Conservation (phyloP, 1,140 invertebrate species). For the Megalopta genalis region DNA sequence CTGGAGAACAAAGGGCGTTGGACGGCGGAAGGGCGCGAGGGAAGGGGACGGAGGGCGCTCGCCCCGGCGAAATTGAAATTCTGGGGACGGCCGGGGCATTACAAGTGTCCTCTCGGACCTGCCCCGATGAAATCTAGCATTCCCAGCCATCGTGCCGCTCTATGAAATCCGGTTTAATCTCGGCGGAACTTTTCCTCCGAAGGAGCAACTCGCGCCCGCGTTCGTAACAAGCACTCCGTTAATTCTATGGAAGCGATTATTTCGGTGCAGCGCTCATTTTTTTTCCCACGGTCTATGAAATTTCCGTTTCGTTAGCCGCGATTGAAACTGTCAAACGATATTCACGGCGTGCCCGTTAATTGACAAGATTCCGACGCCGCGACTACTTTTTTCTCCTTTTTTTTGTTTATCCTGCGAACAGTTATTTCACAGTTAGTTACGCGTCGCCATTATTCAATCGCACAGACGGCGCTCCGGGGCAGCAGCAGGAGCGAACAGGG, state of each 20-base stretch:
- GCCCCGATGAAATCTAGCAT: background rate
- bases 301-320: background rate
- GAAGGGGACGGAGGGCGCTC: background rate
- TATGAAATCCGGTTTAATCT: background rate
- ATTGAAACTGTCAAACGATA: background rate
- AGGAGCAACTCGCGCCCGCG: too few species aligned
- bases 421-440: background rate
- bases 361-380: background rate
- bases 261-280: background rate
- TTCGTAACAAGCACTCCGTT: background rate
- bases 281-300: background rate
- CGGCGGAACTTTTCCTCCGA: background rate
- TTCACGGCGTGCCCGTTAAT: background rate
- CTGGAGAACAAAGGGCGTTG: background rate
- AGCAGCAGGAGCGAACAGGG: background rate
- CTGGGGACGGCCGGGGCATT: constrained; percentile 5
- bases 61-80: constrained; percentile 42
- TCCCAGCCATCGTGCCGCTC: background rate
- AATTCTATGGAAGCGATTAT: background rate
- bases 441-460: background rate
- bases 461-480: background rate
- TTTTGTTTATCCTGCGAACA: too few species aligned
- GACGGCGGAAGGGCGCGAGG: background rate
- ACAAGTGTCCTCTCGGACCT: constrained; percentile 8
- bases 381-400: background rate